Percentiles rank a stretch among this genome's conserved stretches.
Conservation (phyloP, 2,888 invertebrate genomes). For the Macrophya alboannulata region DNA sequence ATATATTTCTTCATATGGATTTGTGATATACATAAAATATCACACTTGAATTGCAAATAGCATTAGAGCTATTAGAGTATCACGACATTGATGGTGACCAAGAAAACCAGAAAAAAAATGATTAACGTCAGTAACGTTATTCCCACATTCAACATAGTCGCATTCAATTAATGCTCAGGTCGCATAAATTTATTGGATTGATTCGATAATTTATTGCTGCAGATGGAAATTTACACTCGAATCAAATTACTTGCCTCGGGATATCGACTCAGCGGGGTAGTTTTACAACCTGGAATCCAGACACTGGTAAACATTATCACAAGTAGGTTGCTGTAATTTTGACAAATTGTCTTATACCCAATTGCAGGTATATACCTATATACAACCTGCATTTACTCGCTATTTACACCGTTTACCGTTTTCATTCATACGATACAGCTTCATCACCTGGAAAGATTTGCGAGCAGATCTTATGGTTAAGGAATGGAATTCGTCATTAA, state of each 20-base stretch:
- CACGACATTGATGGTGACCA: neutral
- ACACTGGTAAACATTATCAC: conserved; percentile 89
- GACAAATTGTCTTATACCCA: too few species aligned
- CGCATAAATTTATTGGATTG: neutral
- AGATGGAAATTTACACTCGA: conserved; percentile 87
- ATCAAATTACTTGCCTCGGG: conserved; percentile 89
- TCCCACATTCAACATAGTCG: neutral
- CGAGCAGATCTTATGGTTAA: conserved; percentile 88
- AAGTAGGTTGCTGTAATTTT: conserved; percentile 77
- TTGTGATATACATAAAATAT: neutral
- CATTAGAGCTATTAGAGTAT: neutral
- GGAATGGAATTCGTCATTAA: conserved; percentile 90
- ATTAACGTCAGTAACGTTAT: neutral
- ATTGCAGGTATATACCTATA: too few species aligned
- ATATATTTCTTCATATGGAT: too few species aligned
- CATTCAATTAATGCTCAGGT: neutral
- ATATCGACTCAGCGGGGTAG: conserved; percentile 92
- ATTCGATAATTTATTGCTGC: conserved; percentile 55
- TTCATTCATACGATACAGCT: conserved; percentile 72
- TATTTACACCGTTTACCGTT: neutral
- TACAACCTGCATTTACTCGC: neutral
- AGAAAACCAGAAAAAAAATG: neutral
- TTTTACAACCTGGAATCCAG: conserved; percentile 92
- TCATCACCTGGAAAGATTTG: conserved; percentile 95
- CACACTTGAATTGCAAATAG: neutral